Percentiles rank a stretch among this genome's conserved stretches.
Conservation (phyloP, 30 jellyfish, hydroid and myxozoan genomes). For the Turritopsis rubra region DNA sequence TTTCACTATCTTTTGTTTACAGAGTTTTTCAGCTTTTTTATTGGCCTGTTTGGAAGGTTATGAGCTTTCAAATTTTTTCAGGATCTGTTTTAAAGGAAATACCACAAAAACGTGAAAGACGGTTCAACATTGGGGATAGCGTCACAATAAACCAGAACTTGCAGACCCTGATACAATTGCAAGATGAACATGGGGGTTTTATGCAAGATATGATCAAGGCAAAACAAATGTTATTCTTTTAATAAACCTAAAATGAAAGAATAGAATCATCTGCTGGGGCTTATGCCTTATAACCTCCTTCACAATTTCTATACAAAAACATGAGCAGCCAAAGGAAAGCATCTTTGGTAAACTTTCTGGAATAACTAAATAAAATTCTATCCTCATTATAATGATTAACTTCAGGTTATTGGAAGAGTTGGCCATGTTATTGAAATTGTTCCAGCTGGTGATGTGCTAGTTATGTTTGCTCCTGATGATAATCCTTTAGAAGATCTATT, state of each 20-base stretch:
- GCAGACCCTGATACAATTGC: slow-evolving; percentile 10
- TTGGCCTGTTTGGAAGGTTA: not conserved
- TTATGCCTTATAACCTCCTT: too few relatives aligned
- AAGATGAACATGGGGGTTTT: slow-evolving; percentile 41
- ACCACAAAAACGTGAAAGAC: not conserved
- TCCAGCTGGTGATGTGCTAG: slow-evolving; percentile 18
- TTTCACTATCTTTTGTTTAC: not conserved
- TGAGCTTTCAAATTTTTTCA: not conserved
- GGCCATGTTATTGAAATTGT: slow-evolving; percentile 23
- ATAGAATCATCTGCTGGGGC: too few relatives aligned
- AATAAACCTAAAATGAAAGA: too few relatives aligned
- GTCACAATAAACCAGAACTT: not conserved
- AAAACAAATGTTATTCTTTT: not conserved
- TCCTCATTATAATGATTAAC: too few relatives aligned
- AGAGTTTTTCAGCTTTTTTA: not conserved
- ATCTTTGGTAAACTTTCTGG: too few relatives aligned
- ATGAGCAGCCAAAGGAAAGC: too few relatives aligned
- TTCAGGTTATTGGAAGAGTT: slow-evolving; percentile 25
- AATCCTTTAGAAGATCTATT: not conserved
- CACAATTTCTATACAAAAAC: too few relatives aligned
- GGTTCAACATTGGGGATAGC: slow-evolving; percentile 16
- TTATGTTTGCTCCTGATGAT: not conserved
- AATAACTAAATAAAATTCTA: not conserved
- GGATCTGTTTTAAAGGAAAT: not conserved
- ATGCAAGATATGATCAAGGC: slow-evolving; percentile 29